Percentiles rank a stretch among this genome's conserved stretches.
These are phyloP conservation scores for Halcyon chelicuti DNA, from an alignment of 2,797 vertebrate species.

Conservation along the genomic window DNA sequence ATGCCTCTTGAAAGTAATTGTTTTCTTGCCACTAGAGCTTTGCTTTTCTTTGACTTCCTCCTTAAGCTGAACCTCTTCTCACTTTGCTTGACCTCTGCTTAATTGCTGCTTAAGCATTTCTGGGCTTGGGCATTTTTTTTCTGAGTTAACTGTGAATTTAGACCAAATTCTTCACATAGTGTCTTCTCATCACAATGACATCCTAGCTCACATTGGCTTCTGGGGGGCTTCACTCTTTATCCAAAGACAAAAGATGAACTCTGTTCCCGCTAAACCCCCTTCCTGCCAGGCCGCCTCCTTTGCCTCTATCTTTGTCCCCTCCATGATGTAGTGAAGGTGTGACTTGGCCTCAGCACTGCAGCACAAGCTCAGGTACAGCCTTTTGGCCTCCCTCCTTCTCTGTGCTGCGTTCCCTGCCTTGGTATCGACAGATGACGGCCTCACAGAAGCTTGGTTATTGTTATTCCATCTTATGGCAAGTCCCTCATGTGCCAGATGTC, in stretches of 20 bases:
- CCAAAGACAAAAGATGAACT: not conserved
- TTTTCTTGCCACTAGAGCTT: not conserved
- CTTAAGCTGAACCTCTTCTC: not conserved
- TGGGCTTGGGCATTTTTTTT: not conserved
- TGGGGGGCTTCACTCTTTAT: accelerated
- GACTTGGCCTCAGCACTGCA: not conserved
- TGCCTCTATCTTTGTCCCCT: accelerated
- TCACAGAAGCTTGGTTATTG: not conserved
- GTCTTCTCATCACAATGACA: not conserved
- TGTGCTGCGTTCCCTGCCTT: not conserved
- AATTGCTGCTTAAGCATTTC: not conserved
- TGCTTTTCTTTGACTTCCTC: not conserved
- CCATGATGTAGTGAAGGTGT: accelerated
- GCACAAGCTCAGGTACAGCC: not conserved
- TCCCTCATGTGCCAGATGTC: conserved; percentile 23
- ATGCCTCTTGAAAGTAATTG: not conserved
- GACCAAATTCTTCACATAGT: not conserved
- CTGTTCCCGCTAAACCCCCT: not conserved
- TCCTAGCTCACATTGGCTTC: not conserved
- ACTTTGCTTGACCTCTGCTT: not conserved
- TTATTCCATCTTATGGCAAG: not conserved
- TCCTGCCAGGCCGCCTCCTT: not conserved
- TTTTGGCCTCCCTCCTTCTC: not conserved
- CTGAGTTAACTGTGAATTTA: conserved; percentile 4
- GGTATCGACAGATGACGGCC: not conserved